Base-by-base conservation (phyloP, 2,113 vertebrate genomes). In the Orycteropus afer region DNA sequence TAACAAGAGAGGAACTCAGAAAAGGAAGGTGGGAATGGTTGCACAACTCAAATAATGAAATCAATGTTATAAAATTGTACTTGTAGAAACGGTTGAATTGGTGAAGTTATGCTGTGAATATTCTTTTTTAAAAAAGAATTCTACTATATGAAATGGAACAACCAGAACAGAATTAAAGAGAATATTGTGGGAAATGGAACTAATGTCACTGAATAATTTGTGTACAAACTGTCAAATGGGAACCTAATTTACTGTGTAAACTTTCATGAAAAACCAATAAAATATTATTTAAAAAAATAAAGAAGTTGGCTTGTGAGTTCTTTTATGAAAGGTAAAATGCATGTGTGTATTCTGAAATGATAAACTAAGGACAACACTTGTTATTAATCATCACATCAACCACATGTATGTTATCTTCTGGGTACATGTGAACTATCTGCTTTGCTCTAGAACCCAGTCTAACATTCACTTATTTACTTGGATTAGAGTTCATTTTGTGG, bases 401-500 rank as follows among this genome's bases (percentile, higher is more conserved):
- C 0, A 95, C 29, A 74, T 2, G 11, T 27, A 22, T 61, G 20
- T 53, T 73, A 29, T 63, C 84, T 42, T 92, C 34, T 78, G 78
- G 40, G 65, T 59, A n/a, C 5, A 17, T 10, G 51, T 47, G 81
- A 90, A 71, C 32, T 71, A 10, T 9, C 25, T 17, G 32, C 57
- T n/a, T 20, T 29, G 37, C 45, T 57, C n/a, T 23, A 42, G 25
- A 76, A 84, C 12, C 29, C 65, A 85, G 63, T 17, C 78, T 23
- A 37, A 12, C 18, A 34, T n/a, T 83, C 74, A 86, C 11, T 65
- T 83, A 76, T 9, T 11, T 77, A 51, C 78, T 42, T 88, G 74
- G 25, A 55, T 82, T 94, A 76, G 1, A 86, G 61, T 63, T 92
- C 57, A 79, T 91, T 86, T 65, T 94, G 79, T 63, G 49, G 55